Evolutionary conservation across 2,113 vertebrate species (phyloP).

Genomic region (Eublepharis macularius): DNA sequence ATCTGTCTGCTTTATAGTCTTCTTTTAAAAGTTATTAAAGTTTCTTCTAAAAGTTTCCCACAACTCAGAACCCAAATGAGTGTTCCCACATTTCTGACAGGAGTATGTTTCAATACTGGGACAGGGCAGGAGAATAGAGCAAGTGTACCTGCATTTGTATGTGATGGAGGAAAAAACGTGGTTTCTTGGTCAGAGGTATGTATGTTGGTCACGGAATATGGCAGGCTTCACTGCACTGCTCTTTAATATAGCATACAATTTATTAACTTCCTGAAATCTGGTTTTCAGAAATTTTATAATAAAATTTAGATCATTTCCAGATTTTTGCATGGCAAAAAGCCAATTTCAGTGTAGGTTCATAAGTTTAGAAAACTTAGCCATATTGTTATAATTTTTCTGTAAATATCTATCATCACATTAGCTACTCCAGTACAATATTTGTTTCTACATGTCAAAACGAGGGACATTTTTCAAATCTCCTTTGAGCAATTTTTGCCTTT

Average conservation of each 20-base stretch:
- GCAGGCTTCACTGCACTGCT: neutral
- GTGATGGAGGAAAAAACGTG: neutral
- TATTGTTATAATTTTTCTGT: conserved; percentile 43
- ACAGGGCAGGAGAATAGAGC: neutral
- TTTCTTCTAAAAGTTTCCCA: neutral
- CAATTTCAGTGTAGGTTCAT: neutral
- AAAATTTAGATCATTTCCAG: neutral
- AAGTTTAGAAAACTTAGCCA: conserved; percentile 48
- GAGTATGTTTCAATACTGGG: neutral
- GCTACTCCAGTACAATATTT: conserved; percentile 27
- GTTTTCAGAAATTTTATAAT: neutral
- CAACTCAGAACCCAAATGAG: neutral
- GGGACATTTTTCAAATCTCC: conserved; percentile 14
- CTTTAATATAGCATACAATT: neutral
- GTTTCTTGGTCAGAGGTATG: neutral
- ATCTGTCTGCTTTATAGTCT: neutral
- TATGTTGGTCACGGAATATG: neutral
- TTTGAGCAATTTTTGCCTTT: neutral
- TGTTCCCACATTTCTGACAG: neutral
- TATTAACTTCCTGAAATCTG: neutral
- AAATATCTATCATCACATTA: conserved; percentile 18
- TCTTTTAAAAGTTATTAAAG: too few species aligned
- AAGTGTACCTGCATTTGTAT: neutral
- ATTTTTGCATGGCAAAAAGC: neutral
- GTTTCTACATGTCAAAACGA: conserved; percentile 45